Base-by-base conservation (phyloP, 2,113 vertebrate species). In the Alectura lathami region DNA sequence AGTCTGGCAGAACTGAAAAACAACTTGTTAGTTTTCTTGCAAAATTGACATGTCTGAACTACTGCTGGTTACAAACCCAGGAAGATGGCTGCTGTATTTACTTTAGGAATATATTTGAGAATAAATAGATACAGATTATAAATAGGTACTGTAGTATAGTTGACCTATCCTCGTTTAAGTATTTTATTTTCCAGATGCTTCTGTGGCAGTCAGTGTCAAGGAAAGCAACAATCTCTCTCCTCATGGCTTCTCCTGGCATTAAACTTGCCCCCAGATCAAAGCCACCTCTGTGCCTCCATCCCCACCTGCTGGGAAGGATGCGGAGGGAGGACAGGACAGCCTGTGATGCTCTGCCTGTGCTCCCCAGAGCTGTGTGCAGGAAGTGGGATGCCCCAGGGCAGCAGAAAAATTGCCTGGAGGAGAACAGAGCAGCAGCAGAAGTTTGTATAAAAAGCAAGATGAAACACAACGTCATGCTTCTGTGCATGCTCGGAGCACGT, bases 321-420 rank as follows among this genome's bases (percentile, higher is more conserved):
- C 16, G 53, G 17, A 62, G 45, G 38, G 17, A 64, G 60, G 11
- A 53, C 15, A 6, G 56, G 8, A 13, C 23, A 38, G 50, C 7
- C 47, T 18, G 70, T 67, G 51, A 24, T 47, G 43, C 47, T 82
- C 62, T 62, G 11, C 62, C 34, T 54, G 23, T 0, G 0, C 51
- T 73, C 23, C 54, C 42, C 60, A 21, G 40, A 56, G 13, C 14
- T 2, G 0, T 17, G 18, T 11, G 24, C 32, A 27, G 72, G 20
- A 13, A 0, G 0, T 5, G 8, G 50, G 34, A 42, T 0, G 2
- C 4, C 30, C 67, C 42, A 17, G 72, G 47, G 8, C 24, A 36
- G 47, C 57, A 42, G 63, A 23, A 48, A 48, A 43, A 27, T 3
- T 27, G 17, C 29, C 51, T 40, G 11, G 11, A 27, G 60, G 36